Conservation (phyloP, 2,888 invertebrate species). For the Ormyrus pomaceus region DNA sequence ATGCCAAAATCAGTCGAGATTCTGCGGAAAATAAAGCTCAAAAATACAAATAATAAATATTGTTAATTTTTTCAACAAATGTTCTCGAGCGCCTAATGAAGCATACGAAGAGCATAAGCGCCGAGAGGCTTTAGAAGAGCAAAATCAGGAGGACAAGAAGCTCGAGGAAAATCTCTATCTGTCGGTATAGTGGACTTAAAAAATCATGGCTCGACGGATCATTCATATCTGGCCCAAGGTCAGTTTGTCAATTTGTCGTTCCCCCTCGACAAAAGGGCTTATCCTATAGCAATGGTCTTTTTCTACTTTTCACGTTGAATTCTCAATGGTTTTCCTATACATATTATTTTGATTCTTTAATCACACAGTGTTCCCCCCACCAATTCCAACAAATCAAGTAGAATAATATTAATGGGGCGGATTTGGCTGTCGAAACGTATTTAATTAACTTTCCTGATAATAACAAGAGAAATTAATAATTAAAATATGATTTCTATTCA, state of each 20-base stretch:
- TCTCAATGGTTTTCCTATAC: constrained; percentile 18
- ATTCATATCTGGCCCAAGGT: constrained; percentile 68
- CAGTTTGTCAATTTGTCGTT: constrained; percentile 65
- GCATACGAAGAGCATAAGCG: constrained; percentile 48
- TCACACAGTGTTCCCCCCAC: constrained; percentile 17
- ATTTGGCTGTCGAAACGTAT: constrained; percentile 7
- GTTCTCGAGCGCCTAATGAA: constrained; percentile 43
- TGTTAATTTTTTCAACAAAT: constrained; percentile 33
- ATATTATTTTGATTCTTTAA: background rate
- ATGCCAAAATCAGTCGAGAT: too few relatives aligned
- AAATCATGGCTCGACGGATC: constrained; percentile 59
- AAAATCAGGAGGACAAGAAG: constrained; percentile 57
- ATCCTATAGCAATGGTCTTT: constrained; percentile 12
- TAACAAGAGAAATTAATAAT: background rate
- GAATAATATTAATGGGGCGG: constrained; percentile 16
- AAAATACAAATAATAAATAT: constrained; percentile 1
- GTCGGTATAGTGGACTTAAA: constrained; percentile 47
- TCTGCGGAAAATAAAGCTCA: too few relatives aligned
- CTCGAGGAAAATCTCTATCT: constrained; percentile 55
- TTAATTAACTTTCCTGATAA: background rate
- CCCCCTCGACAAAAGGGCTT: constrained; percentile 49
- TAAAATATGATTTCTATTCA: background rate
- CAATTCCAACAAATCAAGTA: constrained; percentile 27
- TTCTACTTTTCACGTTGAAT: constrained; percentile 25
- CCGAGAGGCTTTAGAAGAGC: constrained; percentile 58